phyloP scores from a whole-genome alignment of 2,797 vertebrate species.

The Brachyrhaphis roseni region DNA sequence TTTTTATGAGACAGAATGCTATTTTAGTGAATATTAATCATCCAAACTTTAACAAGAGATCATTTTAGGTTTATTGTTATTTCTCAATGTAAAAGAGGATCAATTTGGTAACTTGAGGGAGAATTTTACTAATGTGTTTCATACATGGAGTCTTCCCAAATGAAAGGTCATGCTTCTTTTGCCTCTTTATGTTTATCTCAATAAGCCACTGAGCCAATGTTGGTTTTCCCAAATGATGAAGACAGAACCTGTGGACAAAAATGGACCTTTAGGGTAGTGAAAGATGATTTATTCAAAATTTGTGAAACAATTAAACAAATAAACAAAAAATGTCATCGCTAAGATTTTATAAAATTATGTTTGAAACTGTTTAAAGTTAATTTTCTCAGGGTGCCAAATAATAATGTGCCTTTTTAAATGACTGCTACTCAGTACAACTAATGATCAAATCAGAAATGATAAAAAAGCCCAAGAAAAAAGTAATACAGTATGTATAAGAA shows the following conservation, averaged over 20 bases:
- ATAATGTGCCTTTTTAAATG: background rate
- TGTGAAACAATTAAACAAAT: background rate
- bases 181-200: background rate
- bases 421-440: background rate
- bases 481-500: background rate
- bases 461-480: background rate
- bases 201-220: background rate
- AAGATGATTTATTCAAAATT: background rate
- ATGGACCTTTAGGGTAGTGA: background rate
- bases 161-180: background rate
- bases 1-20: background rate
- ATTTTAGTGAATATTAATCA: background rate
- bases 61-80: background rate
- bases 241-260: background rate
- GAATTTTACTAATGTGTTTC: background rate
- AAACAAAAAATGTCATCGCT: background rate
- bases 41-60: background rate
- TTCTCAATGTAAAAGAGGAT: background rate
- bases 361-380: background rate
- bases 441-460: background rate
- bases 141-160: background rate
- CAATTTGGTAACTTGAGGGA: background rate
- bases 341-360: background rate
- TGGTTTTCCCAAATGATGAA: background rate
- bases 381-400: background rate